phyloP scores from a whole-genome alignment of 2,888 invertebrate species.

The Allygus modestus region DNA sequence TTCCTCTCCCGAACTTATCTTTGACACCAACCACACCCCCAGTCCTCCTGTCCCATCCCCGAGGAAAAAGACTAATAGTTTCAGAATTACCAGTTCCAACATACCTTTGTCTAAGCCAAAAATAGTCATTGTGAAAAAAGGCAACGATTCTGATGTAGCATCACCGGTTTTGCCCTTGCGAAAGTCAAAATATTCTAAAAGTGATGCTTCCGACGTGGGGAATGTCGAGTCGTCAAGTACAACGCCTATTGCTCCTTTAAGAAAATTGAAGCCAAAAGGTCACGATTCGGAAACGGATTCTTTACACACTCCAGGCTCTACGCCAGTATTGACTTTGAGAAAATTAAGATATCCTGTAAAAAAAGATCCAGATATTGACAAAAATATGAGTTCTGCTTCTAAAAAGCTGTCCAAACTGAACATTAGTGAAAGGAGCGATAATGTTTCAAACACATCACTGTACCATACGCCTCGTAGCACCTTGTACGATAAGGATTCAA shows the following conservation, averaged over 20 bases:
- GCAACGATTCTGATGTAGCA: not conserved
- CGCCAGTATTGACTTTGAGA: constrained; percentile 1
- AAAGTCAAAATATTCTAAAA: constrained; percentile 21
- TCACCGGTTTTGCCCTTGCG: constrained; percentile 23
- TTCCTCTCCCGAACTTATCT: constrained; percentile 21
- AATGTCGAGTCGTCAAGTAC: not conserved
- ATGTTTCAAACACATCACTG: not conserved
- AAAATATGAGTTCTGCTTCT: not conserved
- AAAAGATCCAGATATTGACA: not conserved
- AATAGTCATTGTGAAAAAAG: not conserved
- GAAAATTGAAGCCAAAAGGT: constrained; percentile 12
- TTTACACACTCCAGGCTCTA: not conserved
- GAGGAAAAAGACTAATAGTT: constrained; percentile 40
- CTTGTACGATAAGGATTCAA: constrained; percentile 15
- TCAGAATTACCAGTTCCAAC: constrained; percentile 37
- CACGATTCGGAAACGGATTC: not conserved
- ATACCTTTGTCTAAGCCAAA: constrained; percentile 17
- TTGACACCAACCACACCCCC: not conserved
- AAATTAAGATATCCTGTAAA: not conserved
- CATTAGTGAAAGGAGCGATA: not conserved
- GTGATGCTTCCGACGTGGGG: not conserved
- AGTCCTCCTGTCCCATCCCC: constrained; percentile 26
- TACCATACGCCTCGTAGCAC: not conserved
- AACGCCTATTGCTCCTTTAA: constrained; percentile 9
- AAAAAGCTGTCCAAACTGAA: constrained; percentile 34